These are phyloP conservation scores for Polydrusus pterygomalis DNA, from an alignment of 2,888 invertebrate species.

Conservation along the genomic window DNA sequence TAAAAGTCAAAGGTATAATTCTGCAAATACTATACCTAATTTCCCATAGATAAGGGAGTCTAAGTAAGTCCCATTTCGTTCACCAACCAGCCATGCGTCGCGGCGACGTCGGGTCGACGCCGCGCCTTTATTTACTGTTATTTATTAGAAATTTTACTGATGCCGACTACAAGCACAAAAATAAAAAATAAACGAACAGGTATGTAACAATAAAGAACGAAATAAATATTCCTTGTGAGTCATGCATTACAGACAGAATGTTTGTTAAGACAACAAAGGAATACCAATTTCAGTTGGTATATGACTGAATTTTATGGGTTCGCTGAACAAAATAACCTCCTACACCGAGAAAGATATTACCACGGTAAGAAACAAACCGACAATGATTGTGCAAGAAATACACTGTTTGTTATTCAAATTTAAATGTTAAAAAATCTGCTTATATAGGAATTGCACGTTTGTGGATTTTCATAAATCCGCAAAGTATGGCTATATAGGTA, in stretches of 20 bases:
- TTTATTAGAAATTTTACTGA: constrained; percentile 36
- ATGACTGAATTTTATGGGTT: constrained; percentile 32
- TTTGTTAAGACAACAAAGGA: constrained; percentile 45
- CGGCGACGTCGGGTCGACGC: no score
- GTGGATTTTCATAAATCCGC: no score
- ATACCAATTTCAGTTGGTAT: constrained; percentile 34
- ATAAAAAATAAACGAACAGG: no score
- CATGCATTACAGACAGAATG: constrained; percentile 37
- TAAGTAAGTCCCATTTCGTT: constrained; percentile 12
- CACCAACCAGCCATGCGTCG: no score
- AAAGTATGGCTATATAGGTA: no score
- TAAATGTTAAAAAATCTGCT: no score
- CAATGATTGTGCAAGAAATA: neutral
- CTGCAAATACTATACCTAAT: no score
- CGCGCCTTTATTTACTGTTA: constrained; percentile 22
- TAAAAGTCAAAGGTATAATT: no score
- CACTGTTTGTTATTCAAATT: no score
- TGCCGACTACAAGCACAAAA: no score
- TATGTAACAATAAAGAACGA: constrained; percentile 38
- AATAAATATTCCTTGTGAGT: constrained; percentile 44
- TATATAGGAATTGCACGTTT: no score
- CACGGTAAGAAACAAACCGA: constrained; percentile 5
- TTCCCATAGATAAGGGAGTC: no score
- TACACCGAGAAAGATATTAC: constrained; percentile 21
- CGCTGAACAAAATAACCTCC: constrained; percentile 24